Evolutionary conservation across 2,797 vertebrate species (phyloP).

Genomic region (Xenopus petersii): DNA sequence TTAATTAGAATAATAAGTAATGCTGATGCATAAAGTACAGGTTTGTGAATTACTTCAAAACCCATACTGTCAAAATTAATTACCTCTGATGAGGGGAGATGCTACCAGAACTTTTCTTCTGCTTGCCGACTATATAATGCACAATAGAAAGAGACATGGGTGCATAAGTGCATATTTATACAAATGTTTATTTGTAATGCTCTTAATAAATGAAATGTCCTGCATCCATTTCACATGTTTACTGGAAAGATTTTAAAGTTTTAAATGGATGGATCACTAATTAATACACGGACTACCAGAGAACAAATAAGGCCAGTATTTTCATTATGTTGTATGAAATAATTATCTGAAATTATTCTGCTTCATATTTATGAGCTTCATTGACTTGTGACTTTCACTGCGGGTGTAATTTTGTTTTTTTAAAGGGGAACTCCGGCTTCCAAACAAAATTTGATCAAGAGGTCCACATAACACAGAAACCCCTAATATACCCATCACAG

Average conservation of each 20-base stretch:
- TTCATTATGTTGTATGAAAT: too few species aligned
- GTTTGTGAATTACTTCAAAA: conserved; percentile 72
- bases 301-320: too few species aligned
- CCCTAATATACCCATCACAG: too few species aligned
- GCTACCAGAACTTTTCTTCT: conserved; percentile 51
- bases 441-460: too few species aligned
- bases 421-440: too few species aligned
- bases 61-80: conserved; percentile 74
- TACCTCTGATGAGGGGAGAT: conserved; percentile 62
- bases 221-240: not conserved
- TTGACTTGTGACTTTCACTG: too few species aligned
- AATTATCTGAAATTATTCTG: too few species aligned
- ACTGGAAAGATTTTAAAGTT: not conserved
- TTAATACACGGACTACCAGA: not conserved
- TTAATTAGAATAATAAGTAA: conserved; percentile 80
- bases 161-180: conserved; percentile 46
- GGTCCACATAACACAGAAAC: too few species aligned
- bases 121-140: conserved; percentile 54
- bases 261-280: not conserved
- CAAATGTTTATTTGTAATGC: not conserved
- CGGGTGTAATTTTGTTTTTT: too few species aligned
- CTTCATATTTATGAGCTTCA: too few species aligned
- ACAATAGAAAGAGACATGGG: conserved; percentile 56
- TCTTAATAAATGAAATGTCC: conserved; percentile 5
- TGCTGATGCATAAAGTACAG: conserved; percentile 72